Evolutionary conservation across 2,888 invertebrate species (phyloP), one percentile per base, ranked within the genome.

Genomic region (Machimus rusticus): DNA sequence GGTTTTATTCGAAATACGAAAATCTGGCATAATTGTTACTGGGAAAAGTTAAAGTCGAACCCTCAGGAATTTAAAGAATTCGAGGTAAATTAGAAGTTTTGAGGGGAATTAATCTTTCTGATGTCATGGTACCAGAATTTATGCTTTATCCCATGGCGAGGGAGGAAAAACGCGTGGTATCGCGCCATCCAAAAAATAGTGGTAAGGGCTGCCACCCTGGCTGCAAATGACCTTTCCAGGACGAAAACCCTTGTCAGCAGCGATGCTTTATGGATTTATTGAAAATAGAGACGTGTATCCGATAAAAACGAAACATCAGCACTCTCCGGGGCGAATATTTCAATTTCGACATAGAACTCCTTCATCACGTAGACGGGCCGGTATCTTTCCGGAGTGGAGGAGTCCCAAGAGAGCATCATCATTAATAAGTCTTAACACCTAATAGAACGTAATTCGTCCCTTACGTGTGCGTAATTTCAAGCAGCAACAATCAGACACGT

Each of bases 361-460:
- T 74, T 84, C 66, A 84, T 84, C 85, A 85, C 85, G 85, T 85
- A 85, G 74, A 43, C 16, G 31, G 46, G 28, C 43, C 74, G 85
- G 46, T 85, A 85, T 85, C 85, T 85, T 85, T 85, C 85, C 85
- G 85, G 85, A 16, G n/a, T 74, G 74, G 46, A 85, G 31, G 43
- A 34, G 74, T 37, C 87, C 87, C 87, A 57, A 79, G 87, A 79
- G 87, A 79, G 79, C 79, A 81, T 87, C 79, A 87, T 79, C 87
- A 87, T 87, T 87, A 87, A 87, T 87, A 87, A 79, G 87, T 79
- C 79, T 87, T 87, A 87, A 81, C 87, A 87, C 87, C 87, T 87
- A 87, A 87, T 87, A 87, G 43, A 79, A 79, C 74, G 79, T 87
- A 79, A 87, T 87, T 87, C 79, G 87, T 87, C 87, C 87, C 87